Evolutionary conservation across 1,140 invertebrate species (phyloP), one percentile per base, ranked within the genome.

Genomic region (Eupeodes corollae): DNA sequence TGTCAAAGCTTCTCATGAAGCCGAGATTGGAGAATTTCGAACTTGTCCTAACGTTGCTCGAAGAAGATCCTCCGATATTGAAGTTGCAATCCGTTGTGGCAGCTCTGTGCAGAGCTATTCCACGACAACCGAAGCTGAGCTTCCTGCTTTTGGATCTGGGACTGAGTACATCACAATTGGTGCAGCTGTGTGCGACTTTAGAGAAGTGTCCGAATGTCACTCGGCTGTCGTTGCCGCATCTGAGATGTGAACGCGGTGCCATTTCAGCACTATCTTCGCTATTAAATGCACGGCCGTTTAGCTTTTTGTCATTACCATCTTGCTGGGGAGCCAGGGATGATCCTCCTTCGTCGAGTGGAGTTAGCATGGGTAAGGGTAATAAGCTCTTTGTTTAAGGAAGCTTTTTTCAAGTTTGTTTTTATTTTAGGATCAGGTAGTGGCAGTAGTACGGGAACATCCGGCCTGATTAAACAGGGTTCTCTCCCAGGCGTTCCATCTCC

Each of bases 121-220:
- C 58, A 47, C 57, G 67, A 39, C 62, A 65, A 14, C 66, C 64
- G 12, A 56, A 68, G 44, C 56, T 75, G 32, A 65, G 63, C 35
- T 73, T 72, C 47, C 52, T 75, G 41, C 69, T 75, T 11, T 63
- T 77, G 38, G 75, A 77, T 59, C 67, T 75, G 59, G 73, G 74
- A 57, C 60, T 76, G 49, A 69, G 71, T 32, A 70, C 73, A 13
- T 58, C 67, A 38, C 75, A 77, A 63, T 66, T 77, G 32, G 63
- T 69, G 26, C 69, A 74, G 47, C 58, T 77, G 26, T 75, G 72
- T 52, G 57, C 56, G 2, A 64, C 70, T 10, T 63, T 75, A n/a
- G 65, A 70, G 42, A 56, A 63, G 53, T 72, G 70, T 48, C 56
- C 65, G 41, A 70, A 73, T 53, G 65, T 78, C 19, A 68, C 74